These are phyloP conservation scores for Lagenorhynchus albirostris DNA, from an alignment of 2,113 vertebrate species.

Conservation along the genomic window DNA sequence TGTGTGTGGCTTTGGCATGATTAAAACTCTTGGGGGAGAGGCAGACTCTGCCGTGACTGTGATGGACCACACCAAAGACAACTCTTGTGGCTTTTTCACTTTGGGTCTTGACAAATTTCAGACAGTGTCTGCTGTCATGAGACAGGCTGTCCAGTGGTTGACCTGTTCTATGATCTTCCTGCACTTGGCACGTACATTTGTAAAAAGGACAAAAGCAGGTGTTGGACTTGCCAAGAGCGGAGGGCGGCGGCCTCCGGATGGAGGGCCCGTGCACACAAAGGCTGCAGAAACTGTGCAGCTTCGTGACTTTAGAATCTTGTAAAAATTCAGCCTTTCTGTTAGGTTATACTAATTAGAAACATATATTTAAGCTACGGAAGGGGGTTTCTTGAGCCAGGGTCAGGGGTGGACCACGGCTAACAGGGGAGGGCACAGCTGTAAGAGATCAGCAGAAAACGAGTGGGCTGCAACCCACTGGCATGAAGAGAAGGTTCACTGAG, in stretches of 20 bases:
- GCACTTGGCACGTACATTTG: accelerated
- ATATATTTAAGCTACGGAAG: background rate
- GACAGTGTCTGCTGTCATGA: background rate
- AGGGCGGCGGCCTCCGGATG: background rate
- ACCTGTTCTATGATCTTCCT: background rate
- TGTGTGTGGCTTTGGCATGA: background rate
- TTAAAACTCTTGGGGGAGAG: background rate
- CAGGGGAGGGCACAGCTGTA: background rate
- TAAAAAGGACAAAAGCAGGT: background rate
- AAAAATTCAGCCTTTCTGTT: background rate
- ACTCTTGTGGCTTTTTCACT: background rate
- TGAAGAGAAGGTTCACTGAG: background rate
- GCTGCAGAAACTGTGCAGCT: background rate
- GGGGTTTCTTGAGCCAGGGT: accelerated
- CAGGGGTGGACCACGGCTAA: background rate
- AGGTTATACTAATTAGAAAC: background rate
- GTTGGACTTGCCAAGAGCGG: background rate
- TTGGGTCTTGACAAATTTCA: background rate
- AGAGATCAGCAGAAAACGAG: too few relatives aligned
- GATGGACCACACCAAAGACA: background rate
- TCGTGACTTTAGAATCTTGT: background rate
- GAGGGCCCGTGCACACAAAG: background rate
- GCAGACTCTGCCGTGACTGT: background rate
- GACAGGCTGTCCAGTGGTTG: background rate
- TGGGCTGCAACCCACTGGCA: background rate